Percentiles rank a stretch among this genome's conserved stretches.
Evolutionary conservation across 2,888 invertebrate genomes (phyloP).

Genomic region (Ashinkailepas kermadecensis): DNA sequence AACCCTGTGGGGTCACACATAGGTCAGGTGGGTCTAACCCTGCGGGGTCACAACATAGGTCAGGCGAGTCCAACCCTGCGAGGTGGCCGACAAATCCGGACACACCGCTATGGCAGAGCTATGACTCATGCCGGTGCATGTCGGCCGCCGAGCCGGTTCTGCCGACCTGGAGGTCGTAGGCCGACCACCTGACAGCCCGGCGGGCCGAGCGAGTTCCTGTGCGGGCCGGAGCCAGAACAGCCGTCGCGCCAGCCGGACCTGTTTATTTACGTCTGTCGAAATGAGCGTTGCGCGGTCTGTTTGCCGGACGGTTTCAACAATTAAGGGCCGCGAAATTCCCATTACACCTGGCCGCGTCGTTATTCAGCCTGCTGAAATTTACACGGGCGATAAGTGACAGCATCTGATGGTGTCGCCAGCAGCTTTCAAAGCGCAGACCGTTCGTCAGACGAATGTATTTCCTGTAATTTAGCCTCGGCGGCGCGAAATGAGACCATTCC

Average conservation of each 20-base stretch:
- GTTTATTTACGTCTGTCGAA: slow-evolving; percentile 10
- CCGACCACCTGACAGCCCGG: not conserved
- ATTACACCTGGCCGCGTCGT: not conserved
- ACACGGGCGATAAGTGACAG: slow-evolving; percentile 4
- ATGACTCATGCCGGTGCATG: not conserved
- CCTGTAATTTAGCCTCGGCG: slow-evolving; percentile 8
- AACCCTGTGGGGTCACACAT: not conserved
- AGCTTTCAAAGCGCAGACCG: not conserved
- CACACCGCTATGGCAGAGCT: not conserved
- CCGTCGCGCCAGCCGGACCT: not conserved
- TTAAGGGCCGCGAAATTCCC: not conserved
- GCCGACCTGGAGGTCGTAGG: not conserved
- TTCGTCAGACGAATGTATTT: slow-evolving; percentile 12
- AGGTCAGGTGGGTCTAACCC: too few relatives aligned
- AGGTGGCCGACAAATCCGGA: not conserved
- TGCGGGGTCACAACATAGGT: too few relatives aligned
- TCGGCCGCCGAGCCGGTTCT: too few relatives aligned
- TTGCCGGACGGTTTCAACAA: slow-evolving; percentile 6
- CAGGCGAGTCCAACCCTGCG: too few relatives aligned
- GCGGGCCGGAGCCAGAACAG: not conserved
- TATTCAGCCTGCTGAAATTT: not conserved
- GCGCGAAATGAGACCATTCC: slow-evolving; percentile 21
- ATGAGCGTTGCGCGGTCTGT: slow-evolving; percentile 12
- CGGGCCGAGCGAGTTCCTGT: not conserved
- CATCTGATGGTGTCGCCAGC: not conserved